Percentiles rank a stretch among this genome's conserved stretches.
phyloP scores from a whole-genome alignment of 2,113 vertebrate genomes.

The Fregata magnificens region DNA sequence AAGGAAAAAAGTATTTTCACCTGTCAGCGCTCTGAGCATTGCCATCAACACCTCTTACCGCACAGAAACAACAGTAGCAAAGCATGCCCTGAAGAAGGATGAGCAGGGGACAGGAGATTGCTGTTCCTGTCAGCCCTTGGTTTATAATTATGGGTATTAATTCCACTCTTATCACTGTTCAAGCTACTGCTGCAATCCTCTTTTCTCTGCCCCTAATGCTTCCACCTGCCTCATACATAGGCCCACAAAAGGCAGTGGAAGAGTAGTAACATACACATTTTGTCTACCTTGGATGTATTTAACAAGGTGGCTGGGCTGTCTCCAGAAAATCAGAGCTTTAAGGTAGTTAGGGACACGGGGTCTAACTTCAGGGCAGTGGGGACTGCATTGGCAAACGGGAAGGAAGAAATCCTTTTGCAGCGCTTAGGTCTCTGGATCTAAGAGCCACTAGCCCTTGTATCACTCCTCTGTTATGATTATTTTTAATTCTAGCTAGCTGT shows the following conservation, averaged over 20 bases:
- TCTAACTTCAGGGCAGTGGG: neutral
- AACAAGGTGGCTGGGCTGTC: neutral
- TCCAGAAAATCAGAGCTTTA: neutral
- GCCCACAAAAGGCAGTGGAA: neutral
- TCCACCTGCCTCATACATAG: neutral
- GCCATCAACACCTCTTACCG: rapidly evolving
- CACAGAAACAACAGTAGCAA: neutral
- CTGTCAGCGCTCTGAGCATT: neutral
- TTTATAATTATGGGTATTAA: neutral
- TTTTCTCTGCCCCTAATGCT: neutral
- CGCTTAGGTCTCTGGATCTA: neutral
- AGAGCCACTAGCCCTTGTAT: neutral
- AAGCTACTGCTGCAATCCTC: neutral
- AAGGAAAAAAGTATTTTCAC: neutral
- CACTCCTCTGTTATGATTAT: neutral
- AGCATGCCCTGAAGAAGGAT: neutral
- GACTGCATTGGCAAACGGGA: neutral
- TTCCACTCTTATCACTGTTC: neutral
- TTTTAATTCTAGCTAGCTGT: neutral
- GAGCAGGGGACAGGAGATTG: neutral
- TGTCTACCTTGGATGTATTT: neutral
- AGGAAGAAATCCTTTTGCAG: neutral
- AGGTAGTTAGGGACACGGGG: too few species aligned
- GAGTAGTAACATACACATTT: neutral
- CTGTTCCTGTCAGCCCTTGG: neutral